Base-by-base conservation (phyloP, 2,797 vertebrate genomes). In the Ctenopoma kingsleyae region DNA sequence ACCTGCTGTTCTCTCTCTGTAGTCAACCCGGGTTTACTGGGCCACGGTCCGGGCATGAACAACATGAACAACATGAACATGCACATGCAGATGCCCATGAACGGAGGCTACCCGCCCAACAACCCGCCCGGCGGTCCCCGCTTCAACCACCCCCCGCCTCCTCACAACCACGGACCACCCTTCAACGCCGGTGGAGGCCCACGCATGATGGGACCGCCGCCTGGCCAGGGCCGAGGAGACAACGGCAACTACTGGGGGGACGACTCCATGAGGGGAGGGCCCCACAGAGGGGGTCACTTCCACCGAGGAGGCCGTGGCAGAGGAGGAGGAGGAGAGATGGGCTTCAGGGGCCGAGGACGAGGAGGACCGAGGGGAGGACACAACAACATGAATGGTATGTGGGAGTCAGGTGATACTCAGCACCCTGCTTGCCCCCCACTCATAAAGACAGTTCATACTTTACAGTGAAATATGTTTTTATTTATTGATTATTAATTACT, bases 221-320 rank as follows among this genome's bases (percentile, higher is more conserved):
- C 96, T 0, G 95, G 95, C 16, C 95, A 93, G 75, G 92, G 92
- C 27, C 71, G 91, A 0, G 94, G 91, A 5, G 94, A 94, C 36
- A 92, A 95, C 0, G 94, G 95, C 11, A 96, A 95, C 78, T 96
- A 96, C 83, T 98, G 96, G 94, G 96, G 95, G 40, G 96, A 96
- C 0, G 96, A 96, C 1, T 90, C 92, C 25, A 94, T 95, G 93
- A 91, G 95, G 55, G 95, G 95, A 12, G 94, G 93, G 0, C 93
- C 92, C 10, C 95, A 96, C 83, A 91, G 96, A 20, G 91, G 95
- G 5, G 95, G 94, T 0, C 96, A 94, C 58, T 97, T 96, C 74
- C 97, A 96, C 61, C 74, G 96, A 17, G 95, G 96, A 46, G 96
- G 96, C 7, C 90, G 96, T 19, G 91, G 96, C 48, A 88, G 96